phyloP scores from a whole-genome alignment of 2,797 vertebrate genomes.

The Apogon talboti region DNA sequence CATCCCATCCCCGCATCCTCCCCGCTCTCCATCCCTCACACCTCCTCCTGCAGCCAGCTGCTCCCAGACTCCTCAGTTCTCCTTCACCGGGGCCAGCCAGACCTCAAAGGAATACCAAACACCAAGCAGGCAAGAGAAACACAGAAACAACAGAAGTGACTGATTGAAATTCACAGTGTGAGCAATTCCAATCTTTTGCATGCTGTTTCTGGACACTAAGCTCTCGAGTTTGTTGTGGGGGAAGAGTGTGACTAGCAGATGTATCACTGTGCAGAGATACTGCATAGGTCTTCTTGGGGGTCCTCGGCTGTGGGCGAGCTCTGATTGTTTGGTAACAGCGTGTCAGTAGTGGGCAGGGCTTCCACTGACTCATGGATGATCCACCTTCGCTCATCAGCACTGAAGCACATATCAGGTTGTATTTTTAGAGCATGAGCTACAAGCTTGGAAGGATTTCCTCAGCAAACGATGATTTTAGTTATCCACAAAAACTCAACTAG shows the following conservation, averaged over 20 bases:
- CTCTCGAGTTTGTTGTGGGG: constrained; percentile 48
- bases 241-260: constrained; percentile 62
- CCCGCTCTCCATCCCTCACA: constrained; percentile 32
- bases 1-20: no score
- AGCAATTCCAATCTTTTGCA: constrained; percentile 64
- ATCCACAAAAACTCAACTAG: neutral
- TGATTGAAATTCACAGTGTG: constrained; percentile 72
- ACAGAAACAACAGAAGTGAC: constrained; percentile 57
- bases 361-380: constrained; percentile 61
- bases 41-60: constrained; percentile 51
- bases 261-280: constrained; percentile 44
- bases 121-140: constrained; percentile 32
- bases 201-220: constrained; percentile 50
- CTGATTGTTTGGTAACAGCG: constrained; percentile 66
- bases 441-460: constrained; percentile 37
- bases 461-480: neutral
- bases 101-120: constrained; percentile 54
- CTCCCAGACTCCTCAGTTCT: constrained; percentile 38
- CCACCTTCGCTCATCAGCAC: constrained; percentile 49
- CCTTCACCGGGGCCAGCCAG: constrained; percentile 23
- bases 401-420: constrained; percentile 20
- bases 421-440: constrained; percentile 48
- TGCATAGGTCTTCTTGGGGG: constrained; percentile 56
- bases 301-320: constrained; percentile 58
- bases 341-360: constrained; percentile 49